Evolutionary conservation across 2,113 vertebrate genomes (phyloP).

Genomic region (Egretta garzetta): DNA sequence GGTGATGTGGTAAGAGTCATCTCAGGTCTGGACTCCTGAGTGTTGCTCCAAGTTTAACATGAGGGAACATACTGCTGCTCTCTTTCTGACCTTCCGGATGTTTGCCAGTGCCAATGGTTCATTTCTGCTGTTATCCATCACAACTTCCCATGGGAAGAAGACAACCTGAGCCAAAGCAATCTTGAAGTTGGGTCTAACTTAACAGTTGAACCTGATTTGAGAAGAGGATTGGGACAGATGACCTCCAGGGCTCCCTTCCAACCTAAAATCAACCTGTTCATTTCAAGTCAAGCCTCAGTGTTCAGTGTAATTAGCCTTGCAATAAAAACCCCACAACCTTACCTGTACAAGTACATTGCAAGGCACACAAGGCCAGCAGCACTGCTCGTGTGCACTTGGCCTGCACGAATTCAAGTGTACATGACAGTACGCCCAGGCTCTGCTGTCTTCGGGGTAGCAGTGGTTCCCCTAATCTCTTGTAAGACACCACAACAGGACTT

Average conservation of each 20-base stretch:
- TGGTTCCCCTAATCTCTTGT: background rate
- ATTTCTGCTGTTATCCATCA: background rate
- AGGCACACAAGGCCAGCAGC: background rate
- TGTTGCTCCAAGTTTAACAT: background rate
- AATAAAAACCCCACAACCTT: background rate
- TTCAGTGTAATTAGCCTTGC: background rate
- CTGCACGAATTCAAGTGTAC: background rate
- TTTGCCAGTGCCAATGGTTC: background rate
- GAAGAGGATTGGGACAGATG: background rate
- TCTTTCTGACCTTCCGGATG: background rate
- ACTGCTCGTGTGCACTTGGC: background rate
- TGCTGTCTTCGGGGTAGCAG: background rate
- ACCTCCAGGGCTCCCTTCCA: background rate
- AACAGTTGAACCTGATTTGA: background rate
- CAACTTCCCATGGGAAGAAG: fast-evolving
- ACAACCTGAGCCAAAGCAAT: background rate
- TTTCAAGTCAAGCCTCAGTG: background rate
- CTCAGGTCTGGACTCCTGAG: background rate
- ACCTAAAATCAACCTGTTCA: background rate
- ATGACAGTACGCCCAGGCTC: background rate
- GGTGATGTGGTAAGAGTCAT: background rate
- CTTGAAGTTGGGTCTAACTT: background rate
- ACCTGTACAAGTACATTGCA: background rate
- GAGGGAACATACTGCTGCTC: background rate
- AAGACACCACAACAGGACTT: background rate